Conservation (phyloP, 2,113 vertebrate genomes). For the Microtus richardsoni region DNA sequence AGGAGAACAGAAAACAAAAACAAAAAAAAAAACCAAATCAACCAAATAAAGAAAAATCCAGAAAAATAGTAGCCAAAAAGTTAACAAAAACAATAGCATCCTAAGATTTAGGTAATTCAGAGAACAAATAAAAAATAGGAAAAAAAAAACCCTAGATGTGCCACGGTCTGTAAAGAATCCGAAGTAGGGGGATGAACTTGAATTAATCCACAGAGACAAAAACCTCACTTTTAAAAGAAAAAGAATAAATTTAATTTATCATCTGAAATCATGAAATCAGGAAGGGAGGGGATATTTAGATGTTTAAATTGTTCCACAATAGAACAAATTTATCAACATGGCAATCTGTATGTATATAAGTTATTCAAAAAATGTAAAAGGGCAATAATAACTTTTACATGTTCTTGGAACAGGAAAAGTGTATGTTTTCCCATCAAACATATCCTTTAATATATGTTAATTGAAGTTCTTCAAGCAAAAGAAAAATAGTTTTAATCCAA, state of each 20-base stretch:
- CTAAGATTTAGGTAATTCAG: background rate
- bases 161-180: background rate
- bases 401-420: background rate
- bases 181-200: background rate
- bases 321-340: background rate
- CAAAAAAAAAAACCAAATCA: background rate
- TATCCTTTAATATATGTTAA: background rate
- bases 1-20: background rate
- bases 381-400: background rate
- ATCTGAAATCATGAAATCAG: background rate
- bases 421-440: background rate
- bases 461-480: conserved; percentile 25
- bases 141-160: background rate
- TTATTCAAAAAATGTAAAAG: background rate
- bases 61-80: background rate
- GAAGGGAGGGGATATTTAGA: background rate
- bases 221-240: background rate
- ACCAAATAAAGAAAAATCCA: background rate
- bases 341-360: background rate
- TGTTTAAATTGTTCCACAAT: background rate
- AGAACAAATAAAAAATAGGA: background rate
- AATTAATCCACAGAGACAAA: background rate
- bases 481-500: background rate
- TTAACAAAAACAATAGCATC: background rate
- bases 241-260: background rate